Evolutionary conservation across 2,113 vertebrate species (phyloP).

Genomic region (Noctilio leporinus): DNA sequence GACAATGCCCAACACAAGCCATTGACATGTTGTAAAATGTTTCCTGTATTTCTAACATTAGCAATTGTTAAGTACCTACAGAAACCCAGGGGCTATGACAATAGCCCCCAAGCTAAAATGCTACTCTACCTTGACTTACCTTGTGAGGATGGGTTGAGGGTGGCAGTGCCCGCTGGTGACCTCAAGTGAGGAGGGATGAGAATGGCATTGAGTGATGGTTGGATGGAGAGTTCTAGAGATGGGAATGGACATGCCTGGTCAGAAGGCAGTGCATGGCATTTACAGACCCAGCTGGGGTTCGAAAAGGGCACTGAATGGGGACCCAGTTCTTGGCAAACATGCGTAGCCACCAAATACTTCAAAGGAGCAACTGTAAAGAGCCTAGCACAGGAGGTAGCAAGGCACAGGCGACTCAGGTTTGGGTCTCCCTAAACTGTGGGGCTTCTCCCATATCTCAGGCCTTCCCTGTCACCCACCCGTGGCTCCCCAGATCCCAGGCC

Average conservation of each 20-base stretch:
- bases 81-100: background rate
- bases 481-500: background rate
- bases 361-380: background rate
- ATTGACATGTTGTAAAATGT: background rate
- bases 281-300: background rate
- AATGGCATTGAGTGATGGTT: constrained; percentile 89
- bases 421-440: background rate
- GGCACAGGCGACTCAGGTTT: background rate
- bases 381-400: background rate
- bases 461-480: background rate
- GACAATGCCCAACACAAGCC: background rate
- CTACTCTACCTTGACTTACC: constrained; percentile 73
- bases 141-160: constrained; percentile 82
- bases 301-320: background rate
- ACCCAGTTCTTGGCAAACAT: background rate
- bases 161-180: constrained; percentile 81
- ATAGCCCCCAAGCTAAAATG: background rate
- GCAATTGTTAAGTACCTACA: no score
- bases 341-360: background rate
- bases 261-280: background rate
- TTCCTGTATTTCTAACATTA: background rate
- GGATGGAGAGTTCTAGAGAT: constrained; percentile 89
- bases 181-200: constrained; percentile 93
- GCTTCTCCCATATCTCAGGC: no score
- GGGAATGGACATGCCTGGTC: background rate